Evolutionary conservation across 2,888 invertebrate genomes (phyloP), one percentile per base, ranked within the genome.

Genomic region (Eristalis pertinax): DNA sequence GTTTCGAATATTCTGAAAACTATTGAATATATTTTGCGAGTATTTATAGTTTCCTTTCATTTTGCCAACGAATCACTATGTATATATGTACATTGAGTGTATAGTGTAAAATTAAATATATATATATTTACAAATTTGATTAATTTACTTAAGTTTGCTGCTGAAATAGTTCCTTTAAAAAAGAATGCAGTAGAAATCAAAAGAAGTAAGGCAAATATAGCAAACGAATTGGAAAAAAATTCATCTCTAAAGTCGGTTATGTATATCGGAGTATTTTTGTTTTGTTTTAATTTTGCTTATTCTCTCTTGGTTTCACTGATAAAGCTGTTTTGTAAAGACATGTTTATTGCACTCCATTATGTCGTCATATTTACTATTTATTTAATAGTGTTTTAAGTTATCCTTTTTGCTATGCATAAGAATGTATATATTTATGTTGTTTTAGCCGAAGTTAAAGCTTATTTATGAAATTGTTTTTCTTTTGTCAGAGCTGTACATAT

Each of bases 401-500:
- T n/a, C 35, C 35, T 73, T 64, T 50, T 67, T 60, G 13, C 63
- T 67, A 26, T 24, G 10, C 22, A 56, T 58, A 58, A 70, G 63
- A 58, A 58, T 77, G 22, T 32, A 26, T 64, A 64, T 26, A 29
- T 26, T 70, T 58, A 50, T 50, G 50, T 50, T 50, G 56, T 43
- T 72, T 72, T 72, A 82, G 82, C 74, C 79, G 62, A 78, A 75
- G 74, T 67, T 86, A 82, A 86, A 82, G 86, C 86, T 82, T 78
- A 73, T 82, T 58, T 43, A 72, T 82, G 32, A 43, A 82, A 50
- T 24, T 73, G 11, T 69, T 58, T 19, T 72, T 38, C 64, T 43
- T 43, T 64, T 43, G 22, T 75, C 67, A 50, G 24, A 73, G 58
- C 65, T 60, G 58, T 70, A 50, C 50, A 50, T 65, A 65, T 64